Evolutionary conservation across 2,888 invertebrate species (phyloP).

Genomic region (Hermaeophaga mercurialis): DNA sequence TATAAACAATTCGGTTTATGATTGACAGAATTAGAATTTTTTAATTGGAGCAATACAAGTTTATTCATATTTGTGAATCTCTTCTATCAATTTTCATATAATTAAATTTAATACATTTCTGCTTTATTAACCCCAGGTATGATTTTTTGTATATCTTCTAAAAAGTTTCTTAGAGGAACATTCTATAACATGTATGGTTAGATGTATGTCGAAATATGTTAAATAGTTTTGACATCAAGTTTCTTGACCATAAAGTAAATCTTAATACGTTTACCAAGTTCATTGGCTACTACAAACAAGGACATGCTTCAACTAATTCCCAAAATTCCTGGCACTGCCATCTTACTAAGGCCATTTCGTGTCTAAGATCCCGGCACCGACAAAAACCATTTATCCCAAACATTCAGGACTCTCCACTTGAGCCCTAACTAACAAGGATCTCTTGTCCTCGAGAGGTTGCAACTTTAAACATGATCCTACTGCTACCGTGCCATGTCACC

Average conservation of each 20-base stretch:
- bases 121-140: too few species aligned
- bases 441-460: slow-evolving; percentile 4
- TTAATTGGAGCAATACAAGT: too few species aligned
- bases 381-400: slow-evolving; percentile 18
- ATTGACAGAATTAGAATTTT: too few species aligned
- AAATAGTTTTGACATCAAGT: too few species aligned
- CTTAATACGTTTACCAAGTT: background rate
- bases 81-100: too few species aligned
- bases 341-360: slow-evolving; percentile 3
- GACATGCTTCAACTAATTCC: background rate
- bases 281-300: background rate
- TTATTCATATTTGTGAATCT: too few species aligned
- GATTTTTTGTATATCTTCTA: too few species aligned
- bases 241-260: background rate
- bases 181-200: too few species aligned
- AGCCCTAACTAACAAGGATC: slow-evolving; percentile 18
- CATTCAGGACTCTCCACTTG: slow-evolving; percentile 15
- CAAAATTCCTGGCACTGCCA: background rate
- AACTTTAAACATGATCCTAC: slow-evolving; percentile 9
- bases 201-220: too few species aligned
- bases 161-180: too few species aligned
- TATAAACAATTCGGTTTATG: too few species aligned
- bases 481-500: slow-evolving; percentile 1
- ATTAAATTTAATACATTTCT: too few species aligned
- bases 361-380: slow-evolving; percentile 8